Conservation (phyloP, 2,797 vertebrate genomes). For the Melanotaenia pygmaea region DNA sequence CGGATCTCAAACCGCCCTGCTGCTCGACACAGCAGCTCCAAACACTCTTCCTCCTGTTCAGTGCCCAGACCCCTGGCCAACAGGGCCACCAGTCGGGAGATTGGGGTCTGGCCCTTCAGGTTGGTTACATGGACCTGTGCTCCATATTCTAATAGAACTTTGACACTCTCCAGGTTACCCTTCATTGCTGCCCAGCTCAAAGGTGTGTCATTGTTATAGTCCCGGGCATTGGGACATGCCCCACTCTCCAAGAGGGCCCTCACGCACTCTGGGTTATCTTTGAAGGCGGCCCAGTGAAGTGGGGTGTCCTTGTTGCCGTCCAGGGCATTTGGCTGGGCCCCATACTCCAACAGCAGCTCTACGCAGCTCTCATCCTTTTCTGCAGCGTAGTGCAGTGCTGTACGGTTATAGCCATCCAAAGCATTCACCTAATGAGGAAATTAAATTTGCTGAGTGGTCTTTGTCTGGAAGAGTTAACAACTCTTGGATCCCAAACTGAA, state of each 20-base stretch:
- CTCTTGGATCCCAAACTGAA: neutral
- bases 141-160: slow-evolving; percentile 92
- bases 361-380: slow-evolving; percentile 96
- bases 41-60: slow-evolving; percentile 92
- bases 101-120: slow-evolving; percentile 93
- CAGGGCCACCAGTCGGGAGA: slow-evolving; percentile 91
- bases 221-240: slow-evolving; percentile 88
- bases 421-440: slow-evolving; percentile 88
- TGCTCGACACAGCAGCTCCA: slow-evolving; percentile 91
- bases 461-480: neutral
- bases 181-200: slow-evolving; percentile 99
- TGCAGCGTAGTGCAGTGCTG: slow-evolving; percentile 95
- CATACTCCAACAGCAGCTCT: slow-evolving; percentile 93
- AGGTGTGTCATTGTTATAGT: slow-evolving; percentile 96
- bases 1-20: slow-evolving; percentile 89
- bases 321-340: slow-evolving; percentile 90
- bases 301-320: slow-evolving; percentile 98
- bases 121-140: slow-evolving; percentile 93
- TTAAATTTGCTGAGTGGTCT: slow-evolving; percentile 12
- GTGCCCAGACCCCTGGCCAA: slow-evolving; percentile 92
- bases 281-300: slow-evolving; percentile 97
- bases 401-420: slow-evolving; percentile 95
- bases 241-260: slow-evolving; percentile 91
- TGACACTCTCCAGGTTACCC: slow-evolving; percentile 94
- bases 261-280: slow-evolving; percentile 94